Percentiles rank a stretch among this genome's conserved stretches.
Conservation (phyloP, 1,140 invertebrate species). For the Dysdera silvatica region DNA sequence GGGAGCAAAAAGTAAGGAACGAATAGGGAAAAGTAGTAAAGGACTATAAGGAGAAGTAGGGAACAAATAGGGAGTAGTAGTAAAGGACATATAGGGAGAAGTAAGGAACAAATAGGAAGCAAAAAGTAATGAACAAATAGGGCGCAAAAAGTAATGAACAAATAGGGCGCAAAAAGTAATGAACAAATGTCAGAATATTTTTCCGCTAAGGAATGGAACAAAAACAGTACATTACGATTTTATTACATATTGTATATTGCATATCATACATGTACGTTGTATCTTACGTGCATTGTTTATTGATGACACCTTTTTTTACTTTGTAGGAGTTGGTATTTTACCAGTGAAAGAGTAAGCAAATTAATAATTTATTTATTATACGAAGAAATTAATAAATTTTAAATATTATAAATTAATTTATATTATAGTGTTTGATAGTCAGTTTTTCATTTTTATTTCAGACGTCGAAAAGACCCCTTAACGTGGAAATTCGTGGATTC, state of each 20-base stretch:
- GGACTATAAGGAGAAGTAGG: too few relatives aligned
- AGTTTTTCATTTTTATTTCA: slow-evolving; percentile 1
- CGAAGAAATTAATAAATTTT: background rate
- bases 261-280: background rate
- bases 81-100: too few relatives aligned
- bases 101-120: too few relatives aligned
- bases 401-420: background rate
- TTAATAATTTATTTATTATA: background rate
- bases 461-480: slow-evolving; percentile 23
- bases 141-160: too few relatives aligned
- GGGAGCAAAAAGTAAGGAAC: too few relatives aligned
- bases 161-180: too few relatives aligned
- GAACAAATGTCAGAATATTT: too few relatives aligned
- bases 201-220: too few relatives aligned
- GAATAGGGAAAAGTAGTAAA: too few relatives aligned
- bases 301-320: background rate
- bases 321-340: slow-evolving; percentile 28
- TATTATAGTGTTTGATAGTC: background rate
- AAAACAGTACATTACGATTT: too few relatives aligned
- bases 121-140: too few relatives aligned
- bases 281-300: background rate
- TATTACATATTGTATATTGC: background rate
- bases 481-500: slow-evolving; percentile 30
- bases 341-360: slow-evolving; percentile 30
- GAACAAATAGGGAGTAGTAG: too few relatives aligned